These are phyloP conservation scores for Penaeus indicus DNA, from an alignment of 1,140 invertebrate species.

Conservation along the genomic window DNA sequence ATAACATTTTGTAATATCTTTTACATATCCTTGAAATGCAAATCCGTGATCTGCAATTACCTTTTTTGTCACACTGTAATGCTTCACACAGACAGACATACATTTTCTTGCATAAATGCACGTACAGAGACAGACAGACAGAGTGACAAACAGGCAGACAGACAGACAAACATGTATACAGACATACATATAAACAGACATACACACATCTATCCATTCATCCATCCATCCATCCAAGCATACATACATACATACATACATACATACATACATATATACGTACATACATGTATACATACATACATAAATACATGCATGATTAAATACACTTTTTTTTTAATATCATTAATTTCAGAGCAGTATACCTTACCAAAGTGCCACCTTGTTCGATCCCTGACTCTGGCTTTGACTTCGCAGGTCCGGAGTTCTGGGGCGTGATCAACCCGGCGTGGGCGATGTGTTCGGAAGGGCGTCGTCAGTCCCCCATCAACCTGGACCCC, in stretches of 20 bases:
- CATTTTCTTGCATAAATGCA: no score
- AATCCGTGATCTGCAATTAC: no score
- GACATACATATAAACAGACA: background rate
- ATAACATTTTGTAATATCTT: no score
- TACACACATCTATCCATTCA: background rate
- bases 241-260: background rate
- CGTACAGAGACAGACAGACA: no score
- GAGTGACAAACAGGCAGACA: no score
- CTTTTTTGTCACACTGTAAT: no score
- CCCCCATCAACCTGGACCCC: slow-evolving; percentile 55
- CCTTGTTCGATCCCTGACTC: background rate
- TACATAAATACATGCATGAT: background rate
- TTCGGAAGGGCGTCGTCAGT: slow-evolving; percentile 44
- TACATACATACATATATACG: background rate
- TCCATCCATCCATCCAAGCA: no score
- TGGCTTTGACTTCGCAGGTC: slow-evolving; percentile 15
- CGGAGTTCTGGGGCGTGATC: slow-evolving; percentile 55
- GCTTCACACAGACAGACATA: no score
- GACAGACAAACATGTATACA: background rate
- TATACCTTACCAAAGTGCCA: no score
- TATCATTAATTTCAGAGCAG: background rate
- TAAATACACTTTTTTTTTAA: background rate
- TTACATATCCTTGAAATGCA: no score
- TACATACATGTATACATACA: background rate
- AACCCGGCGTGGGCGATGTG: slow-evolving; percentile 57